Base-by-base conservation (phyloP, 2,113 vertebrate species). In the Grammomys surdaster region DNA sequence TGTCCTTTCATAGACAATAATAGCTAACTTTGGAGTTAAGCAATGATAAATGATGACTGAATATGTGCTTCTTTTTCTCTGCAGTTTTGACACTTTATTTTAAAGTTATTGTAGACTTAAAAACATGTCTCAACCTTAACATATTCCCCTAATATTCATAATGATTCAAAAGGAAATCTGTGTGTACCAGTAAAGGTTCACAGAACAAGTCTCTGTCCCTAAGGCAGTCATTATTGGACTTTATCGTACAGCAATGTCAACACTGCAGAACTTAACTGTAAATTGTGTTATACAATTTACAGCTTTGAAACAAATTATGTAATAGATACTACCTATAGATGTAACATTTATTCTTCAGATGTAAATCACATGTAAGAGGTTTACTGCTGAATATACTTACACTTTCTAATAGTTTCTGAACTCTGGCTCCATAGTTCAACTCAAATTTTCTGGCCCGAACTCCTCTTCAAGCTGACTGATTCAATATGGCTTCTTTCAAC, bases 281-380 rank as follows among this genome's bases (percentile, higher is more conserved):
- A 51, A 51, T 51, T 51, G 16, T 95, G 28, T 9, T 63, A 7
- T 3, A 33, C 85, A 36, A 78, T 46, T 95, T 76, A 92, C 48
- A 58, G 40, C 70, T 93, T 69, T 90, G 20, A 72, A 95, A 91
- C 80, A 91, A 93, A 92, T 80, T 75, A 33, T 46, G 33, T 40
- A 75, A 26, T 11, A 95, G 14, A 80, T 60, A 20, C 40, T 7
- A 85, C 20, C 80, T 86, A 33, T 69, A 69, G 16, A 69, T 36
- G 14, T 69, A 69, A 16, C 1, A 5, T 69, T 69, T 36, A 69
- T 69, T 69, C 67, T 36, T 33, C 67, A 69, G 67, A 69, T 69
- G 31, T 33, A 33, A 69, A 69, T 69, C 31, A 33, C 67, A 69
- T 5, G 9, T 33, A 31, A 16, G 31, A 36, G 14, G 5, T 13